Evolutionary conservation across 2,797 vertebrate genomes (phyloP).

Genomic region (Silurus lanzhouensis): DNA sequence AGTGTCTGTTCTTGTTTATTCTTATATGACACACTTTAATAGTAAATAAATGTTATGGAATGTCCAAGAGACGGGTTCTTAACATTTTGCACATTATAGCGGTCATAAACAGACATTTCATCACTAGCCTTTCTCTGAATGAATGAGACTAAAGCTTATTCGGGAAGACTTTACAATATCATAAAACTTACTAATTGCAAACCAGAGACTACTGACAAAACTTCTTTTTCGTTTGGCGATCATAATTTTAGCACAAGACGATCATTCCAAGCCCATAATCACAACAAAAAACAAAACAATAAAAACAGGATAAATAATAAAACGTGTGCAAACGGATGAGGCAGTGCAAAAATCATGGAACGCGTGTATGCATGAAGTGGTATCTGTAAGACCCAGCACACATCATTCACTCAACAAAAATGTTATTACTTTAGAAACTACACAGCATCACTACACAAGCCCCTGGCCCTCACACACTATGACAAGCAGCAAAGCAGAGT

Average conservation of each 20-base stretch:
- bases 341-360: not conserved
- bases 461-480: slow-evolving; percentile 33
- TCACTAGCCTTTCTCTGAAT: no score
- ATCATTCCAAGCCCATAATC: not conserved
- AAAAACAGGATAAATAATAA: not conserved
- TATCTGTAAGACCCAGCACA: slow-evolving; percentile 12
- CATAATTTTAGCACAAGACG: not conserved
- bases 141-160: not conserved
- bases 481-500: slow-evolving; percentile 64
- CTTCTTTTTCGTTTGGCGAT: no score
- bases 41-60: not conserved
- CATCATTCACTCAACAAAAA: slow-evolving; percentile 10
- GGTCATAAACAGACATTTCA: not conserved
- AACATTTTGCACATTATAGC: not conserved
- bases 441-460: slow-evolving; percentile 23
- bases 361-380: no score
- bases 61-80: not conserved
- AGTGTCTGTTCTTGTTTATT: not conserved
- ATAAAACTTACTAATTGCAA: not conserved
- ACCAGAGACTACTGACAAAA: not conserved
- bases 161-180: not conserved
- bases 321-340: not conserved
- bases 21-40: not conserved
- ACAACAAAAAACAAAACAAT: not conserved
- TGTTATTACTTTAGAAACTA: slow-evolving; percentile 9